phyloP scores from a whole-genome alignment of 2,113 vertebrate genomes.

The Promerops cafer region DNA sequence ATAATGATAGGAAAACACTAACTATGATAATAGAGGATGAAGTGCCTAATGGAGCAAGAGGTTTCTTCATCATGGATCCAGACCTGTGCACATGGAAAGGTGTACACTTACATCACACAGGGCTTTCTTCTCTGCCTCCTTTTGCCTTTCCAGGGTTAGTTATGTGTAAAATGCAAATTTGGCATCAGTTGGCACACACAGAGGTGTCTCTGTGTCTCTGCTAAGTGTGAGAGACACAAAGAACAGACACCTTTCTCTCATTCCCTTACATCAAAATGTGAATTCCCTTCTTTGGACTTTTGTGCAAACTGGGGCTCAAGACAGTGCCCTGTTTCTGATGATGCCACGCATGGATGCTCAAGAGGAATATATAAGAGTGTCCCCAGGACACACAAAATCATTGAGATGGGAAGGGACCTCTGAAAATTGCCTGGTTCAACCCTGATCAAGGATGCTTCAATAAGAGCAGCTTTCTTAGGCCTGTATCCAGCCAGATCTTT shows the following conservation, averaged over 20 bases:
- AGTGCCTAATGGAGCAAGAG: neutral
- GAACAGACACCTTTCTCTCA: neutral
- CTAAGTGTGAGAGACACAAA: neutral
- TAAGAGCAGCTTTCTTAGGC: neutral
- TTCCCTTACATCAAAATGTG: neutral
- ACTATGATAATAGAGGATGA: neutral
- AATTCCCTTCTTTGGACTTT: neutral
- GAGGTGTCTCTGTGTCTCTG: neutral
- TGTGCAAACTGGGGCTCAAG: neutral
- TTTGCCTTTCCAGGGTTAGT: neutral
- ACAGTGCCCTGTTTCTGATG: neutral
- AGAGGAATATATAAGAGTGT: neutral
- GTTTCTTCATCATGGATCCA: neutral
- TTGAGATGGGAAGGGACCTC: neutral
- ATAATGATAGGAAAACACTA: neutral
- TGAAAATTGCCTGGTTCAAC: neutral
- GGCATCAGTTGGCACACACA: neutral
- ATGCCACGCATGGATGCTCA: neutral
- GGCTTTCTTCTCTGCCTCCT: neutral
- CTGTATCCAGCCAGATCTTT: neutral
- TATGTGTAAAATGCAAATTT: neutral
- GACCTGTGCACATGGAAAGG: neutral
- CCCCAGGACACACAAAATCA: neutral
- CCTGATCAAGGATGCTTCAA: neutral
- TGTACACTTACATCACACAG: neutral